phyloP scores from a whole-genome alignment of 2,113 vertebrate species.

The Dicrurus megarhynchus region DNA sequence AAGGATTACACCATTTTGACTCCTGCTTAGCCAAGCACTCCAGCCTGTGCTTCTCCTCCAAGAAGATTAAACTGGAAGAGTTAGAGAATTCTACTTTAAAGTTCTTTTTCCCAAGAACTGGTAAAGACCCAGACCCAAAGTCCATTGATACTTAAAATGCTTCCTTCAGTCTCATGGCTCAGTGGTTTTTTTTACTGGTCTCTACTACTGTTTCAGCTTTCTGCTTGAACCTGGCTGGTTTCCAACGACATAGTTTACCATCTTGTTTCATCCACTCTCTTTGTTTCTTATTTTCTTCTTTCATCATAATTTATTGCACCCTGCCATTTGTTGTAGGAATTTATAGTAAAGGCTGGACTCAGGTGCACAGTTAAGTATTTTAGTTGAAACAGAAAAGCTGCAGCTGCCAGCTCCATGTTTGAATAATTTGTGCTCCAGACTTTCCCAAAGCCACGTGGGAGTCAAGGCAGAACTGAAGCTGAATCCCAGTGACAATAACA shows the following conservation, averaged over 20 bases:
- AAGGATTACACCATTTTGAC: not conserved
- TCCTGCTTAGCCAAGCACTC: not conserved
- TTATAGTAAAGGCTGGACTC: not conserved
- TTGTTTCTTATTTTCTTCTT: not conserved
- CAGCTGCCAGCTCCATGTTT: not conserved
- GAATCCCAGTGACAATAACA: not conserved
- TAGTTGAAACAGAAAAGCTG: not conserved
- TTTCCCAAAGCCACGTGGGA: not conserved
- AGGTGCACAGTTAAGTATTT: not conserved
- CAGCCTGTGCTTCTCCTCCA: not conserved
- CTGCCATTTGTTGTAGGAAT: not conserved
- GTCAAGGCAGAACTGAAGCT: not conserved
- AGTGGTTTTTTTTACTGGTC: not conserved
- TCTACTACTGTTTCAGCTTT: not conserved
- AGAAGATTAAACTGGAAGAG: not conserved
- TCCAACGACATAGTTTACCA: accelerated
- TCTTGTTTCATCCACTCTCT: not conserved
- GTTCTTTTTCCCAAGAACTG: not conserved
- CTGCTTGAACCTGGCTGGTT: not conserved
- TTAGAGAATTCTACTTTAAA: not conserved
- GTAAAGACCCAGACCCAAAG: not conserved
- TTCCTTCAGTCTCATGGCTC: not conserved
- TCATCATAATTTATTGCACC: not conserved
- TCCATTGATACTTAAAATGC: not conserved
- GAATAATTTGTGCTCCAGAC: not conserved